Conservation (phyloP, 1,140 invertebrate species). For the Subanguina moxae region DNA sequence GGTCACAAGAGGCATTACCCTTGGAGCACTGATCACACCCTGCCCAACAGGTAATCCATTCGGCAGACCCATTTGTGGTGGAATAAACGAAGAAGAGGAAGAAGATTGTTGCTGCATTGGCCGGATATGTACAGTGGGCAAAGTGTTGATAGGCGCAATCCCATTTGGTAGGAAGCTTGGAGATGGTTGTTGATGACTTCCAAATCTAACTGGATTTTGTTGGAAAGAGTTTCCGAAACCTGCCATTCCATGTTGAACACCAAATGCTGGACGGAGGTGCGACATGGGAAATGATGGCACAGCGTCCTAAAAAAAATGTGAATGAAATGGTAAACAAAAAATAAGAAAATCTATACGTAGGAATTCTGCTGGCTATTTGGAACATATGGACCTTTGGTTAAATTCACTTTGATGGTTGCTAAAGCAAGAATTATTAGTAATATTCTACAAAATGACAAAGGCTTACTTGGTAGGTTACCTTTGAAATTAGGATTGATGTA, state of each 20-base stretch:
- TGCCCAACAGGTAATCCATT: not conserved
- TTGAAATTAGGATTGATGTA: conserved; percentile 28
- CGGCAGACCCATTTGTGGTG: not conserved
- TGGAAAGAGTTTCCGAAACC: too few relatives aligned
- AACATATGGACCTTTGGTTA: not conserved
- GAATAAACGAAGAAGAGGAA: not conserved
- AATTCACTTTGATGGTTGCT: not conserved
- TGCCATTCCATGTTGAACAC: too few relatives aligned
- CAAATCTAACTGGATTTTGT: too few relatives aligned
- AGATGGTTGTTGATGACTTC: too few relatives aligned
- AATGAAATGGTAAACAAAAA: too few relatives aligned
- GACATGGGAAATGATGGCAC: too few relatives aligned
- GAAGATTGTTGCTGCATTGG: not conserved
- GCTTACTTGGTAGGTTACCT: conserved; percentile 17
- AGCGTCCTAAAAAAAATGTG: too few relatives aligned
- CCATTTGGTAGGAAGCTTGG: too few relatives aligned
- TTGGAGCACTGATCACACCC: not conserved
- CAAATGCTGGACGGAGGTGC: too few relatives aligned
- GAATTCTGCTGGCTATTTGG: not conserved
- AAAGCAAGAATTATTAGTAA: not conserved
- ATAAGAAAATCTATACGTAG: too few relatives aligned
- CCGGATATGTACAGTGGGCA: too few relatives aligned
- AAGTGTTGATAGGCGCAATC: too few relatives aligned
- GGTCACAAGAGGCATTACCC: not conserved
- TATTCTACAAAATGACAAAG: conserved; percentile 12